Conservation (phyloP, 2,888 invertebrate species). For the Gymnocheta viridis region DNA sequence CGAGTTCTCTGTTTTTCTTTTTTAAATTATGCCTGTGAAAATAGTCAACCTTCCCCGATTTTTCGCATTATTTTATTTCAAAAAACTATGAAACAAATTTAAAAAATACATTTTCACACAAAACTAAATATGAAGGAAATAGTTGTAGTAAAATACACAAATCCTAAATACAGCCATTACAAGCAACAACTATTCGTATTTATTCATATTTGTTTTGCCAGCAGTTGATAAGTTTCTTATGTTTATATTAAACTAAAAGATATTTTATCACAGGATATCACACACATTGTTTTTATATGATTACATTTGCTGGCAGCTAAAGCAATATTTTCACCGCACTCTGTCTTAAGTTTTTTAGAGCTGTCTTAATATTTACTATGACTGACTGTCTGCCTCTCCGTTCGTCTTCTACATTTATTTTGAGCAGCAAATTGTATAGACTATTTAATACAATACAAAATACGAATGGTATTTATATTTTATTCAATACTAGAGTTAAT, state of each 20-base stretch:
- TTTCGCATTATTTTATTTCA: too few species aligned
- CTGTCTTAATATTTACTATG: background rate
- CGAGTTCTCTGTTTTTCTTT: too few species aligned
- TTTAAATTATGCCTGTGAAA: too few species aligned
- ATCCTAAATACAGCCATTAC: background rate
- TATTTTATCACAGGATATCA: constrained; percentile 51
- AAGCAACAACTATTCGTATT: background rate
- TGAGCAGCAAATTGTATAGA: background rate
- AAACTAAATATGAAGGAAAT: background rate
- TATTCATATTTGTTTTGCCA: constrained; percentile 29
- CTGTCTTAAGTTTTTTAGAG: background rate
- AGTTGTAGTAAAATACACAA: background rate
- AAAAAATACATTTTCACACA: background rate
- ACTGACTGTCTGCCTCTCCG: background rate
- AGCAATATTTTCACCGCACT: background rate
- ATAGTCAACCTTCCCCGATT: too few species aligned
- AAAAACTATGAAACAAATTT: background rate
- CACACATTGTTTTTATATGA: constrained; percentile 56
- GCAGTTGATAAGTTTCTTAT: constrained; percentile 26
- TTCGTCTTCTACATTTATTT: background rate
- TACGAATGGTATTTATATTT: background rate
- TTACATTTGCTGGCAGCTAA: constrained; percentile 32
- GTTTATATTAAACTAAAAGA: constrained; percentile 23
- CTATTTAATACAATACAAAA: constrained; percentile 18
- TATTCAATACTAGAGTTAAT: constrained; percentile 46